These are phyloP conservation scores for Epinephelus coioides DNA, from an alignment of 2,797 vertebrate genomes.

Conservation along the genomic window DNA sequence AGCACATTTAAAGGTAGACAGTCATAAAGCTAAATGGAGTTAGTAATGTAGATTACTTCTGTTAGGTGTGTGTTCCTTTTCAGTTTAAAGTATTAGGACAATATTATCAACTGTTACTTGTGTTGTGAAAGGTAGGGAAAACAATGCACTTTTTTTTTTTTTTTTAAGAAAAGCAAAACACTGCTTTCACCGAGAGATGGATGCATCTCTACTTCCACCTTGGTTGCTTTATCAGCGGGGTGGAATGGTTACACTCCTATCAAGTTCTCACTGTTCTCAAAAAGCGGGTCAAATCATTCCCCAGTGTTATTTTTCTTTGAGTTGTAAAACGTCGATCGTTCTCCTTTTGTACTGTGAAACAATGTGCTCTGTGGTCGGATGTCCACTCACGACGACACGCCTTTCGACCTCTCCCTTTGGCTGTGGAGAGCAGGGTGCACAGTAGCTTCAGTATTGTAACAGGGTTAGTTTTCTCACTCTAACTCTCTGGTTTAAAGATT, in stretches of 20 bases:
- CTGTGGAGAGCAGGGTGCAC: conserved; percentile 43
- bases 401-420: conserved; percentile 19
- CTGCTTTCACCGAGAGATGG: conserved; percentile 27
- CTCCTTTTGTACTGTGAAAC: conserved; percentile 65
- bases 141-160: conserved; percentile 63
- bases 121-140: conserved; percentile 53
- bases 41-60: conserved; percentile 46
- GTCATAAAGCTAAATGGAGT: conserved; percentile 38
- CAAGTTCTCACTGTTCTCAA: conserved; percentile 28
- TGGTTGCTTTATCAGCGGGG: conserved; percentile 35
- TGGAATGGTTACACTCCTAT: conserved; percentile 32
- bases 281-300: conserved; percentile 49
- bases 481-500: conserved; percentile 32
- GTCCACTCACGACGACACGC: conserved; percentile 37
- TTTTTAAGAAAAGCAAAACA: conserved; percentile 18
- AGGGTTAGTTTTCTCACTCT: conserved; percentile 24
- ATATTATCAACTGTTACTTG: conserved; percentile 44
- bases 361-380: conserved; percentile 42
- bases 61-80: conserved; percentile 38
- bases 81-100: conserved; percentile 35
- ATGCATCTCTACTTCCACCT: conserved; percentile 39
- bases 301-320: conserved; percentile 56
- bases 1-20: conserved; percentile 46
- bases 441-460: conserved; percentile 42
- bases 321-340: conserved; percentile 44